Evolutionary conservation across 2,113 vertebrate genomes (phyloP).

Genomic region (Hucho hucho): DNA sequence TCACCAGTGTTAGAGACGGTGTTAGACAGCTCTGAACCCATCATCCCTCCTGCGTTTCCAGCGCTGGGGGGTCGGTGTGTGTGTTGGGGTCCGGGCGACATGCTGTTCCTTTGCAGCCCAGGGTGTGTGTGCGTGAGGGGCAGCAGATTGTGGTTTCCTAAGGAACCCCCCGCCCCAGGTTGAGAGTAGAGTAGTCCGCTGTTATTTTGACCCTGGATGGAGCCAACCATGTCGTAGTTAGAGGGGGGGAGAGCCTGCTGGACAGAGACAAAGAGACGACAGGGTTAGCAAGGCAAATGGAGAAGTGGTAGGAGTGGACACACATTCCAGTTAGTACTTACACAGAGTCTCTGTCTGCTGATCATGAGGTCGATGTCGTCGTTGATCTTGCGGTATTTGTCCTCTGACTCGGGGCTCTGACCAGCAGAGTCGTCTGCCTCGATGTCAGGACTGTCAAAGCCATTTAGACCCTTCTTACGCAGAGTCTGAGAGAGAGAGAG

Average conservation of each 20-base stretch:
- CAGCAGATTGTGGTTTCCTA: constrained; percentile 88
- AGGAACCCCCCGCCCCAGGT: constrained; percentile 75
- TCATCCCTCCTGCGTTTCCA: constrained; percentile 88
- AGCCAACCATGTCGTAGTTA: constrained; percentile 92
- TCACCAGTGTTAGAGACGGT: constrained; percentile 91
- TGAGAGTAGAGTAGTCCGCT: constrained; percentile 90
- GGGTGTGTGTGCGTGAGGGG: constrained; percentile 87
- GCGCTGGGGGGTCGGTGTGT: constrained; percentile 82
- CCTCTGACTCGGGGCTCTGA: constrained; percentile 96
- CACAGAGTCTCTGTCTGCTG: constrained; percentile 96
- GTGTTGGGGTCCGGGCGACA: constrained; percentile 88
- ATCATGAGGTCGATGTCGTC: constrained; percentile 99
- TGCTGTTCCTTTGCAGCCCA: constrained; percentile 91
- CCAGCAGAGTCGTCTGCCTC: constrained; percentile 97
- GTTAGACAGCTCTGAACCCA: constrained; percentile 86
- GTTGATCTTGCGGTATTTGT: constrained; percentile 97
- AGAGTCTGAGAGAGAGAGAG: constrained; percentile 87
- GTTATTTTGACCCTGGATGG: constrained; percentile 84
- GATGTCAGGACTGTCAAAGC: constrained; percentile 96
- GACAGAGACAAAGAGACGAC: constrained; percentile 11
- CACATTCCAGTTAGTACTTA: constrained; percentile 77
- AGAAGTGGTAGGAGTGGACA: constrained; percentile 31
- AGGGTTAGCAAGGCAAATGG: not conserved
- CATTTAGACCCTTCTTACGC: constrained; percentile 97
- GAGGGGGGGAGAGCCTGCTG: constrained; percentile 87